Conservation (phyloP, 2,888 invertebrate genomes). For the Parasteatoda lunata region DNA sequence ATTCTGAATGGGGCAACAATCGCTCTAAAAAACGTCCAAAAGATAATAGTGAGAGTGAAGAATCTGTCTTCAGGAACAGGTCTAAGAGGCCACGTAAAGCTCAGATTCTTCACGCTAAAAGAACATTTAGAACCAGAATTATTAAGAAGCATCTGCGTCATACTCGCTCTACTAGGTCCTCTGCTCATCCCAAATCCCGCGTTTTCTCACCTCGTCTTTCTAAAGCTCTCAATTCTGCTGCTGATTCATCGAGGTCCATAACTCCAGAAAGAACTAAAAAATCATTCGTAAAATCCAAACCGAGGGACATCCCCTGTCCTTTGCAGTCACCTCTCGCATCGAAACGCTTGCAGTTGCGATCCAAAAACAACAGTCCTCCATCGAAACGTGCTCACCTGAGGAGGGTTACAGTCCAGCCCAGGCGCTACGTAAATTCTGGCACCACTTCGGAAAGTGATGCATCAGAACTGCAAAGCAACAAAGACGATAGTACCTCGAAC, state of each 20-base stretch:
- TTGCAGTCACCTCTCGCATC: not conserved
- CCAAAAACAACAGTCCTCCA: not conserved
- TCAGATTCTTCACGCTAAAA: not conserved
- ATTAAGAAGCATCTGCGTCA: slow-evolving; percentile 25
- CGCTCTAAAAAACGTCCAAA: slow-evolving; percentile 2
- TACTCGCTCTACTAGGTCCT: slow-evolving; percentile 26
- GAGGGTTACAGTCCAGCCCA: slow-evolving; percentile 1
- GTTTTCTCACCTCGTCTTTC: slow-evolving; percentile 9
- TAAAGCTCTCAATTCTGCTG: not conserved
- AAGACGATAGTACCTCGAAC: slow-evolving; percentile 20
- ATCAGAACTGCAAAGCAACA: slow-evolving; percentile 21
- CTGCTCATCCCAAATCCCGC: slow-evolving; percentile 14
- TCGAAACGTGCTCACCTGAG: not conserved
- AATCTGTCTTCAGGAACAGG: not conserved
- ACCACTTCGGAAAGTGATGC: slow-evolving; percentile 30
- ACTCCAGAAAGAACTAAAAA: not conserved
- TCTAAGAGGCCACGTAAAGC: slow-evolving; percentile 23
- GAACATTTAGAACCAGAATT: slow-evolving; percentile 1
- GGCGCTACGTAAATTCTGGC: slow-evolving; percentile 10
- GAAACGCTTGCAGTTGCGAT: too few species aligned
- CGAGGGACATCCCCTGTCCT: not conserved
- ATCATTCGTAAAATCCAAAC: not conserved
- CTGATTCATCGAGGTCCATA: too few species aligned
- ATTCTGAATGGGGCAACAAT: slow-evolving; percentile 9
- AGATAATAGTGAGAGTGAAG: not conserved